Evolutionary conservation across 2,113 vertebrate genomes (phyloP), one percentile per base, ranked within the genome.

Genomic region (Gavia stellata): DNA sequence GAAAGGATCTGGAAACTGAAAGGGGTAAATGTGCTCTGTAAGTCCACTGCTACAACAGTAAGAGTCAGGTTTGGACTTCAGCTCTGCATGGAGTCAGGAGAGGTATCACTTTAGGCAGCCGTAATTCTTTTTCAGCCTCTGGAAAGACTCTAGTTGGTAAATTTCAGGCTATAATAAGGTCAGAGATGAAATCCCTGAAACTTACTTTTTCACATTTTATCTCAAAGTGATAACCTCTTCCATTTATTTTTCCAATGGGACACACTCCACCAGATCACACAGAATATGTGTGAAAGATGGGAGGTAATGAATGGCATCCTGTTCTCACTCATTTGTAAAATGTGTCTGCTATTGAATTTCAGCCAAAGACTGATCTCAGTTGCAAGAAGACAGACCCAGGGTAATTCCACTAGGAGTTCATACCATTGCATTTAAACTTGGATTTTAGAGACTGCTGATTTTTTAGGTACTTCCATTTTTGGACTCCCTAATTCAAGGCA

Each of bases 241-340:
- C 40, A 49, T 95, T 79, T 85, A 34, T 94, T 92, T 96, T 81
- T 85, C 73, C 56, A 84, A 8, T 59, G 72, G 58, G 74, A 73
- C 61, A 44, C 56, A 18, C n/a, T 93, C 68, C 17, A 74, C 59
- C 62, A 85, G 81, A 82, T 91, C 91, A 88, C 58, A 63, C 29
- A 66, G 40, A 88, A 20, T 80, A 94, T 66, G 73, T 96, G 88
- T 94, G 77, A 93, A 90, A 93, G 70, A 94, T 87, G 58, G 45
- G 47, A 92, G 75, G 45, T 92, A 95, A 96, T 86, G 68, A 94
- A 96, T 59, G 78, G 40, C 77, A 93, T 94, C 77, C 75, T 93
- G 58, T 92, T 96, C 86, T 89, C 62, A n/a, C 53, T 94, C 53
- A 62, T 89, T 96, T 96, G 40, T 84, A 95, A 91, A 97, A 93